A percentile compares a stretch with the other conserved stretches of the same genome.
Conservation (phyloP, 2,113 vertebrate genomes). For the Nannobrachium achirus region DNA sequence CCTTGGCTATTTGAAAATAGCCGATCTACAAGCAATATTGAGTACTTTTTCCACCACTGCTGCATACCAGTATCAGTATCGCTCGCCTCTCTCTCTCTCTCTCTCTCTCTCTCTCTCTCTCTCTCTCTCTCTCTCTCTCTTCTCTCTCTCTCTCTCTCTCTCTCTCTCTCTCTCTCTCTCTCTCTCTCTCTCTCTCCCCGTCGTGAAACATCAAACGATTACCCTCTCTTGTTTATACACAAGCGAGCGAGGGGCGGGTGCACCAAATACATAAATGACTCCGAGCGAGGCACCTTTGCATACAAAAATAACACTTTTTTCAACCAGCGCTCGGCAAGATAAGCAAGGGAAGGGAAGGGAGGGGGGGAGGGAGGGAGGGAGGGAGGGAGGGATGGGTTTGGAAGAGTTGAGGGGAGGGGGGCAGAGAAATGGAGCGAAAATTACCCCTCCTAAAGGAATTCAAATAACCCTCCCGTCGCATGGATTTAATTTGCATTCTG, state of each 20-base stretch:
- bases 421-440: conserved; percentile 21
- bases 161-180: conserved; percentile 50
- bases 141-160: conserved; percentile 84
- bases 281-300: conserved; percentile 62
- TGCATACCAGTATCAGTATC: background rate
- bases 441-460: conserved; percentile 61
- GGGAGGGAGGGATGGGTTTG: background rate
- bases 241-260: conserved; percentile 18
- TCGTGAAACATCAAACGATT: conserved; percentile 48
- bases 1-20: no score
- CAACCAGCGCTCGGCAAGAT: conserved; percentile 33
- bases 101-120: conserved; percentile 72
- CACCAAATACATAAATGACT: conserved; percentile 62
- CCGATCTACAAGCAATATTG: no score
- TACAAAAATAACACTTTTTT: conserved; percentile 51
- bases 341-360: conserved; percentile 15
- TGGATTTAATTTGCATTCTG: conserved; percentile 67
- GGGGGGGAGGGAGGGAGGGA: background rate
- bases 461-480: conserved; percentile 46
- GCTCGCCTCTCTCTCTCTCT: conserved; percentile 79
- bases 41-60: no score
- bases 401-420: background rate
- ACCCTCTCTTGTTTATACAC: conserved; percentile 54
- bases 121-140: conserved; percentile 25
- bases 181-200: conserved; percentile 16